Conservation (phyloP, 2,888 invertebrate genomes). For the Dendrolimus pini region DNA sequence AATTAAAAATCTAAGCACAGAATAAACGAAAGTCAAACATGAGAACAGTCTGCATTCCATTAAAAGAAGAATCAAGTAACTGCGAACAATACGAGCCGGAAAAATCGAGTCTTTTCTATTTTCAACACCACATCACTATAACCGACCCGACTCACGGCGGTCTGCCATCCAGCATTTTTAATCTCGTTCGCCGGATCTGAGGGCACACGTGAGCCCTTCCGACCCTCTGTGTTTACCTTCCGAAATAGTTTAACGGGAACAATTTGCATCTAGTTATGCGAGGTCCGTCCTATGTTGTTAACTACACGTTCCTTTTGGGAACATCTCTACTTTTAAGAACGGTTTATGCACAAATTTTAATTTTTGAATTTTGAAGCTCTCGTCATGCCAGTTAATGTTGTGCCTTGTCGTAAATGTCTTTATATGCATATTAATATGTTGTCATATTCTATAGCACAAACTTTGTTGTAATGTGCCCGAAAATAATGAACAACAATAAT, state of each 20-base stretch:
- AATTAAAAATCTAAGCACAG: too few relatives aligned
- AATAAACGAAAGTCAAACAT: too few relatives aligned
- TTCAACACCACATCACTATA: not conserved
- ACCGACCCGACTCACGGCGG: slow-evolving; percentile 53
- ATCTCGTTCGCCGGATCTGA: slow-evolving; percentile 68
- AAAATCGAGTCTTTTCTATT: too few relatives aligned
- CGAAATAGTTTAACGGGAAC: slow-evolving; percentile 76
- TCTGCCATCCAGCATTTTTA: slow-evolving; percentile 72
- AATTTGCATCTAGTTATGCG: slow-evolving; percentile 75
- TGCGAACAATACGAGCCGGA: too few relatives aligned
- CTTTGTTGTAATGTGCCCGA: slow-evolving; percentile 1
- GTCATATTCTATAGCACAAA: not conserved
- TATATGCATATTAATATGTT: too few relatives aligned
- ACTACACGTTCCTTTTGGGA: slow-evolving; percentile 46
- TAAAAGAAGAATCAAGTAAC: too few relatives aligned
- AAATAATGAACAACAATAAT: not conserved
- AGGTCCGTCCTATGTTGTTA: slow-evolving; percentile 69
- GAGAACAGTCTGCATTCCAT: too few relatives aligned
- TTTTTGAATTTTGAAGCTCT: too few relatives aligned
- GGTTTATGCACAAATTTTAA: too few relatives aligned
- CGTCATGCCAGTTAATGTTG: too few relatives aligned
- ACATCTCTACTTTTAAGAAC: slow-evolving; percentile 24
- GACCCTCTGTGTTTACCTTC: slow-evolving; percentile 72
- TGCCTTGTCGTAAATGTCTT: too few relatives aligned
- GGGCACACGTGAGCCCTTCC: slow-evolving; percentile 57